Evolutionary conservation across 1,140 invertebrate genomes (phyloP), one percentile per base, ranked within the genome.

Genomic region (Scaptomyza pallida): DNA sequence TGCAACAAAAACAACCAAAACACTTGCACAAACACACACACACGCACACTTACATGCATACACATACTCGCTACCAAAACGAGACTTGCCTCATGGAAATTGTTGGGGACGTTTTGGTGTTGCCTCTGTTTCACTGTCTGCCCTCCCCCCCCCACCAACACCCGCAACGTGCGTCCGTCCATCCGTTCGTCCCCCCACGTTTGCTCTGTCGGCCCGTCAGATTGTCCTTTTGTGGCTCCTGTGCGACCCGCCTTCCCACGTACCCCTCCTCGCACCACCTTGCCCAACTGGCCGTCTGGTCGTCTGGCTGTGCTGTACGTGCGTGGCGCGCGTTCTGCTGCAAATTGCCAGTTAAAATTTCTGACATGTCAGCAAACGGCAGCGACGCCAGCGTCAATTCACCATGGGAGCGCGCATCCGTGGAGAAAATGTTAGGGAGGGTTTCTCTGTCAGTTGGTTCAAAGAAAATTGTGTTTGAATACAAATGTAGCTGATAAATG

Each of bases 281-380:
- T 23, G 0, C 26, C 16, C 5, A 37, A 6, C 62, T 15, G 52
- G 30, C 47, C 35, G 55, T 51, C 41, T 26, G 59, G 4, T 43
- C n/a, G 68, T 57, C 60, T 65, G 68, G 13, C 47, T 45, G 52
- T 44, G 44, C 57, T 73, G 72, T 74, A 74, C 72, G 72, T 74
- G 72, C 72, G 72, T 64, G 59, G 71, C 75, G 77, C 72, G 63
- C 71, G 72, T 60, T 78, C 61, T 78, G 55, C 75, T 83, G 79
- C 79, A 78, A 83, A 83, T 83, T 83, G 79, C 75, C 79, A 83
- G 79, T 83, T 83, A 83, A 83, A 83, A 85, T 83, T 83, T 83
- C 67, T 83, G 79, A 83, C 79, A 83, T 83, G 75, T 83, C 79
- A 83, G 79, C 79, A 78, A 75, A 82, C 75, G 79, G 72, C 74